Base-by-base conservation (phyloP, 2,888 invertebrate species). In the Anthophora plumipes region DNA sequence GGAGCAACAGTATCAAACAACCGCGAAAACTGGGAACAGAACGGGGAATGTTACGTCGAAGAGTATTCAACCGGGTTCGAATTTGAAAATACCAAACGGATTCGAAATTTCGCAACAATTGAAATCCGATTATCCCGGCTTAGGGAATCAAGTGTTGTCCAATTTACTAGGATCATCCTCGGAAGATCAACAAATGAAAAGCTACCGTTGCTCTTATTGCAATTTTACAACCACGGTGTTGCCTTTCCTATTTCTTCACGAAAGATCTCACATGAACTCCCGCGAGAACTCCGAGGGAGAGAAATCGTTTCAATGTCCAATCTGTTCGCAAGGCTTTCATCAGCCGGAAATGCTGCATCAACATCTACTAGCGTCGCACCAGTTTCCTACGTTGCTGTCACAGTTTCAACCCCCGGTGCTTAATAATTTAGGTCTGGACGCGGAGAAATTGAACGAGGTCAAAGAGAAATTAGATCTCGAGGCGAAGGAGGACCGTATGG, bases 181-280 rank as follows among this genome's bases (percentile, higher is more conserved):
- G 7, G 94, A 95, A n/a, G 95, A 95, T 48, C 91, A 94, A 43
- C 93, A 92, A 92, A 91, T 96, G 85, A 97, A 98, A 93, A 96
- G 96, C 81, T 98, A 98, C 94, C 97, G 97, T 85, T 98, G 98
- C 94, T 97, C 97, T 57, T 96, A 97, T 92, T 98, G 98, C 93
- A 96, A 97, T 72, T 98, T 98, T 93, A 96, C 97, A 57, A 98
- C 98, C 50, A 96, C 97, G 84, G 97, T 98, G 92, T 95, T 98
- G 89, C 98, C 98, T 71, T 97, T 98, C 91, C 95, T 98, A 87
- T 98, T 98, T 93, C 97, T 98, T 67, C 98, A 98, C 94, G 98
- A 98, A 93, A 96, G 97, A 88, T 97, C 97, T 55, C 98, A 98
- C 93, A 94, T 94, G 20, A 94, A 89, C 63, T 94, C 94, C 20